Evolutionary conservation across 2,888 invertebrate genomes (phyloP), one percentile per base, ranked within the genome.

Genomic region (Rhimphoctona megacephalus): DNA sequence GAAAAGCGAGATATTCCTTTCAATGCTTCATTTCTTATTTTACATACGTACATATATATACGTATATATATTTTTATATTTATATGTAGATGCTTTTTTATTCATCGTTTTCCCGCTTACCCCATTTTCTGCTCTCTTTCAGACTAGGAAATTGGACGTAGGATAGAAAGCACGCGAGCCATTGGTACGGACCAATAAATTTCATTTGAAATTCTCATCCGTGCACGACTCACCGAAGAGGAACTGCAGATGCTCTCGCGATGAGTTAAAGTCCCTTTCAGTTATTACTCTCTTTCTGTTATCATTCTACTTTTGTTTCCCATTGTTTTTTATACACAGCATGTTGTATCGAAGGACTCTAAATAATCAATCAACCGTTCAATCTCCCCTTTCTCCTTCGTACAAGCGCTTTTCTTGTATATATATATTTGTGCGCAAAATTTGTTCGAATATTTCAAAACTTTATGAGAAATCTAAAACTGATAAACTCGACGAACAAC

Each of bases 141-240:
- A 61, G 74, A 69, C 73, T 70, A 61, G 49, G 64, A 74, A 85
- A 85, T 85, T 78, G 85, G 78, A 85, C 77, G 77, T 78, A 69
- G 77, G 77, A 78, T 36, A 81, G 61, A 85, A 85, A 73, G 81
- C 77, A 83, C 83, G 74, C 30, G 76, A 72, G 73, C 36, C 46
- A 52, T 49, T 30, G 81, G 77, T 73, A 76, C 67, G 78, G 74
- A 79, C 74, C 82, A 49, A 85, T 82, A 85, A 85, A 85, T 85
- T 82, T 85, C 85, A 85, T 79, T 82, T 79, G 82, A 85, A 85
- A 85, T 82, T 82, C 74, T 82, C 82, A 79, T 74, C 79, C 79
- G 64, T 70, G 78, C 69, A 54, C 54, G 72, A 66, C 81, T 70
- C 36, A 67, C 25, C 81, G 22, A 81, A 73, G 78, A 85, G 81